These are phyloP conservation scores for Drosophila longiperda DNA, from an alignment of 2,888 invertebrate genomes.

Conservation along the genomic window DNA sequence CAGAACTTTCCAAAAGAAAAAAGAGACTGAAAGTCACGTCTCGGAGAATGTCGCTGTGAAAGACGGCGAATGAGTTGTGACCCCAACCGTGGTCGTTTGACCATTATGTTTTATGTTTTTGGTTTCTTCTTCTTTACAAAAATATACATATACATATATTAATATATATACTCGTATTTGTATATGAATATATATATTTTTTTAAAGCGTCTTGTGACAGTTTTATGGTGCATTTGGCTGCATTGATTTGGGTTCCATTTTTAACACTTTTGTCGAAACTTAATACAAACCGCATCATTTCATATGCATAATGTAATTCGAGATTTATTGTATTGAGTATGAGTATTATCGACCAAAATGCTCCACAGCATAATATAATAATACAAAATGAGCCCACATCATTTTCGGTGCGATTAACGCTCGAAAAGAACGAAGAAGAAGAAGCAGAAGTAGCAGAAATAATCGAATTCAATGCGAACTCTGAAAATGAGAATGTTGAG, in stretches of 20 bases:
- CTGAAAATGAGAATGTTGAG: conserved; percentile 12
- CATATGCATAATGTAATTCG: conserved; percentile 72
- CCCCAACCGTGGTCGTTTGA: conserved; percentile 42
- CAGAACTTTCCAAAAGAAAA: conserved; percentile 62
- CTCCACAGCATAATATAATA: conserved; percentile 7
- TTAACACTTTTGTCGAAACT: conserved; percentile 67
- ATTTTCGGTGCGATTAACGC: conserved; percentile 75
- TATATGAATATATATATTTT: neutral
- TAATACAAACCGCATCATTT: conserved; percentile 70
- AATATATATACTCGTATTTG: neutral
- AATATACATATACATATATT: neutral
- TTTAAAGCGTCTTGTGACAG: conserved; percentile 59
- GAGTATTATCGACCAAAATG: conserved; percentile 55
- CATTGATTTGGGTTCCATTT: conserved; percentile 70
- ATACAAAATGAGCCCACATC: conserved; percentile 56
- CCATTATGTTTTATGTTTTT: conserved; percentile 71
- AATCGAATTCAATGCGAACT: conserved; percentile 20
- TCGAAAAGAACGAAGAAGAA: conserved; percentile 3
- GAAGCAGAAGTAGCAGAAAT: neutral
- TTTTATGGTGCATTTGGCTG: conserved; percentile 71
- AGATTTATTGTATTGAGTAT: conserved; percentile 71
- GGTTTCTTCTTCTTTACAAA: conserved; percentile 4
- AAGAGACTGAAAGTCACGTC: conserved; percentile 56
- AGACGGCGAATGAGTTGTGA: conserved; percentile 44
- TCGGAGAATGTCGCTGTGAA: conserved; percentile 26